phyloP scores from a whole-genome alignment of 2,888 invertebrate genomes.

The Tanaodytes sp. region DNA sequence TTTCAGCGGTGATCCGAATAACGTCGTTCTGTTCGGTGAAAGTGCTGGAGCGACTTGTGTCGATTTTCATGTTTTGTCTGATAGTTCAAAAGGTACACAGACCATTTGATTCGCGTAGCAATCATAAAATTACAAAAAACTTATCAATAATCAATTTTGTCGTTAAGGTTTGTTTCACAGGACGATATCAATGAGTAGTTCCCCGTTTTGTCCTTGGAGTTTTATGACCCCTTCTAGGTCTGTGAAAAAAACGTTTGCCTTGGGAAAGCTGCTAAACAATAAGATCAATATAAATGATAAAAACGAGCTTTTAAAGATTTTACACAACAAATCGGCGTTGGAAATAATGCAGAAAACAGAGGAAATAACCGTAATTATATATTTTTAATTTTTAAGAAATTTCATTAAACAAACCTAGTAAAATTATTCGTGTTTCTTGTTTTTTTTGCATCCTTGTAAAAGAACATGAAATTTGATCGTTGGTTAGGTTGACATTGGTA shows the following conservation, averaged over 20 bases:
- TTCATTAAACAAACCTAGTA: neutral
- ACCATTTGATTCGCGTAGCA: neutral
- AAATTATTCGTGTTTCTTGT: neutral
- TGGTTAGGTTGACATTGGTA: neutral
- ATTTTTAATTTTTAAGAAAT: neutral
- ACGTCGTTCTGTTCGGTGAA: slow-evolving; percentile 75
- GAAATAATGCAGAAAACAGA: slow-evolving; percentile 40
- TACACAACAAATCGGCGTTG: slow-evolving; percentile 42
- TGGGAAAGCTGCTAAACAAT: slow-evolving; percentile 66
- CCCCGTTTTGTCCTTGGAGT: slow-evolving; percentile 68
- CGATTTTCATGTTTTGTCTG: slow-evolving; percentile 56
- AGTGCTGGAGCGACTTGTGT: slow-evolving; percentile 74
- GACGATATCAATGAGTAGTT: slow-evolving; percentile 76
- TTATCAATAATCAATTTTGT: no score
- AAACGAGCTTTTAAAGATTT: slow-evolving; percentile 44
- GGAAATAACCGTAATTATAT: slow-evolving; percentile 34
- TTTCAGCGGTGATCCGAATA: slow-evolving; percentile 75
- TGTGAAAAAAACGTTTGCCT: slow-evolving; percentile 43
- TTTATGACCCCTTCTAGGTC: slow-evolving; percentile 36
- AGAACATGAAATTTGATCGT: neutral
- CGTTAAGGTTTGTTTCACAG: slow-evolving; percentile 74
- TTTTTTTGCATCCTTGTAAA: neutral
- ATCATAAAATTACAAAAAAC: slow-evolving; percentile 4
- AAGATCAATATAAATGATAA: slow-evolving; percentile 15
- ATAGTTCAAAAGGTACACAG: slow-evolving; percentile 53